These are phyloP conservation scores for Cebus imitator DNA, from an alignment of 2,113 vertebrate species.

Conservation along the genomic window DNA sequence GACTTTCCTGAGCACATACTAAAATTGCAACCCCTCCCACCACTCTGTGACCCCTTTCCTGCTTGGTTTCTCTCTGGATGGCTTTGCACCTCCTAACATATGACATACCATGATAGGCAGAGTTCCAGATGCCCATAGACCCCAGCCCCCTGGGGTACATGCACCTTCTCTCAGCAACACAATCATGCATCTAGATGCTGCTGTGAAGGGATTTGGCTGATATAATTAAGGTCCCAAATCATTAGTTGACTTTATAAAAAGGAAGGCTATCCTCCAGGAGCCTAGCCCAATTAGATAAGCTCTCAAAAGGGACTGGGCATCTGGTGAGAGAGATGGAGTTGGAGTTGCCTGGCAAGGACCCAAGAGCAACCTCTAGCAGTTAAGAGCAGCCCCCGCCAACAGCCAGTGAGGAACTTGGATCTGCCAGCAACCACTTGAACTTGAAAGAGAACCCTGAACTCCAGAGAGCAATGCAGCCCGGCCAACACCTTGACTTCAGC, in stretches of 20 bases:
- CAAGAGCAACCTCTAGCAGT: neutral
- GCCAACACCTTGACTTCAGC: neutral
- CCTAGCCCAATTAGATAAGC: neutral
- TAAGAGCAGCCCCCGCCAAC: neutral
- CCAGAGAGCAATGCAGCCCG: fast-evolving
- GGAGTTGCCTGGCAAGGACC: neutral
- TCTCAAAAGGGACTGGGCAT: neutral
- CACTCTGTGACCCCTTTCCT: neutral
- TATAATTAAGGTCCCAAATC: neutral
- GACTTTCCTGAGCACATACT: neutral
- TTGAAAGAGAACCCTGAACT: neutral
- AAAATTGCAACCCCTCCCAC: neutral
- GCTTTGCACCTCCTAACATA: neutral
- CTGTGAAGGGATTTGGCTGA: neutral
- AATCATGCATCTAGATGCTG: neutral
- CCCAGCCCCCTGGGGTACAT: neutral
- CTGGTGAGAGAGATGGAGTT: fast-evolving
- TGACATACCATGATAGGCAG: fast-evolving
- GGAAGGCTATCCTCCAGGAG: neutral
- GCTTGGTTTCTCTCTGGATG: neutral
- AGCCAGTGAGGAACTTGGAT: neutral
- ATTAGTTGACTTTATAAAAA: neutral
- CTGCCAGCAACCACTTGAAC: neutral
- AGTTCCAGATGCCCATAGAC: neutral
- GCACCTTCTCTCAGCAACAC: neutral